These are phyloP conservation scores for Myotis vivesi DNA, from an alignment of 2,797 vertebrate species.

Conservation along the genomic window DNA sequence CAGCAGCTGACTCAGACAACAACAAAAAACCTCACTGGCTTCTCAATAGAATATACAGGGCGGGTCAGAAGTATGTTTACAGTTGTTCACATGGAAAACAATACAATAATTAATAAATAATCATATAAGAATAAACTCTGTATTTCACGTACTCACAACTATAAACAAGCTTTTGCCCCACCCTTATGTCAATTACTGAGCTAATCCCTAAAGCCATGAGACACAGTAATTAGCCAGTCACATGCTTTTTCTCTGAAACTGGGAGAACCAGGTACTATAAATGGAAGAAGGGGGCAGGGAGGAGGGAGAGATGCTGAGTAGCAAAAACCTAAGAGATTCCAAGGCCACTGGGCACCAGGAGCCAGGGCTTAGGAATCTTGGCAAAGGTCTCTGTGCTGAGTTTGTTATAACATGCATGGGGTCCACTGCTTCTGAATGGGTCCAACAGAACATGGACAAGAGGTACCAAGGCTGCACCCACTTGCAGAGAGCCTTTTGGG, in stretches of 20 bases:
- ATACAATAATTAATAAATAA: not conserved
- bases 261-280: not conserved
- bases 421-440: not conserved
- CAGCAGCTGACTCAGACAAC: not conserved
- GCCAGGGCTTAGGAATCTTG: not conserved
- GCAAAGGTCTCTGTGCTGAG: not conserved
- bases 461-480: not conserved
- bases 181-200: not conserved
- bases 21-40: not conserved
- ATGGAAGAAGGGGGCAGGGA: not conserved
- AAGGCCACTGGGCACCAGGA: not conserved
- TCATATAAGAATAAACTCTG: not conserved
- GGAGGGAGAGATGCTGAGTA: not conserved
- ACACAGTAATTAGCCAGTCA: not conserved
- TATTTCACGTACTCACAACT: not conserved
- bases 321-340: not conserved
- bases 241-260: not conserved
- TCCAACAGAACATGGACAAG: not conserved
- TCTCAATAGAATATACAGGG: not conserved
- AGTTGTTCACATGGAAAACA: not conserved
- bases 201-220: not conserved
- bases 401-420: not conserved
- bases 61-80: not conserved
- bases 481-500: not conserved
- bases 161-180: not conserved